Conservation (phyloP, 2,888 invertebrate genomes). For the Himalopsyche kuldschensis region DNA sequence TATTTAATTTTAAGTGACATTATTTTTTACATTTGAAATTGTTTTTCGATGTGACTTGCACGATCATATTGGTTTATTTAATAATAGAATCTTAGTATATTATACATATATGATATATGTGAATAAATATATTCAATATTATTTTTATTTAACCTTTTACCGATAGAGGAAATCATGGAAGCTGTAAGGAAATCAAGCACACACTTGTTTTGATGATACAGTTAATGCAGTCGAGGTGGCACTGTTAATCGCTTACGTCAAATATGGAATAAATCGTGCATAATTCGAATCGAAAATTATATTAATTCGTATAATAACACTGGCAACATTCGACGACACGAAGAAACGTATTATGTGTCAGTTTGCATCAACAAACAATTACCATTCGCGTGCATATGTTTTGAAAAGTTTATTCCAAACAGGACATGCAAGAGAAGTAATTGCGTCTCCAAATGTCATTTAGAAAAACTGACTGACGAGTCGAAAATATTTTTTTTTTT, state of each 20-base stretch:
- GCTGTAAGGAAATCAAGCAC: neutral
- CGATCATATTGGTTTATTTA: too few species aligned
- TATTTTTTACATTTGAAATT: too few species aligned
- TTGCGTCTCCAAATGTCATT: too few species aligned
- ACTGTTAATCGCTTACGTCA: neutral
- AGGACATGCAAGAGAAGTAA: too few species aligned
- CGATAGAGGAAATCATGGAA: neutral
- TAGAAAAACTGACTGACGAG: too few species aligned
- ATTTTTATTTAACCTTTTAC: neutral
- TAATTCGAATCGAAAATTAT: neutral
- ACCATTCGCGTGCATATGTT: neutral
- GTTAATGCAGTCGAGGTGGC: neutral
- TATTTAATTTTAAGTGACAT: too few species aligned
- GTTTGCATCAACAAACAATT: neutral
- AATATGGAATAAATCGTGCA: conserved; percentile 5
- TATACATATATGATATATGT: too few species aligned
- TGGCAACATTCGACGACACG: neutral
- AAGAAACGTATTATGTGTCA: neutral
- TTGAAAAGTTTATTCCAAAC: neutral
- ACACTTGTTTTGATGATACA: neutral
- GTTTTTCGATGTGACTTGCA: too few species aligned
- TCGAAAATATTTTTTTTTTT: too few species aligned
- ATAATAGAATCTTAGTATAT: too few species aligned
- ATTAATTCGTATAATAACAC: conserved; percentile 1
- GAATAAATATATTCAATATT: too few species aligned